Evolutionary conservation across 2,888 invertebrate species (phyloP).

Genomic region (Tiliacea citrago): DNA sequence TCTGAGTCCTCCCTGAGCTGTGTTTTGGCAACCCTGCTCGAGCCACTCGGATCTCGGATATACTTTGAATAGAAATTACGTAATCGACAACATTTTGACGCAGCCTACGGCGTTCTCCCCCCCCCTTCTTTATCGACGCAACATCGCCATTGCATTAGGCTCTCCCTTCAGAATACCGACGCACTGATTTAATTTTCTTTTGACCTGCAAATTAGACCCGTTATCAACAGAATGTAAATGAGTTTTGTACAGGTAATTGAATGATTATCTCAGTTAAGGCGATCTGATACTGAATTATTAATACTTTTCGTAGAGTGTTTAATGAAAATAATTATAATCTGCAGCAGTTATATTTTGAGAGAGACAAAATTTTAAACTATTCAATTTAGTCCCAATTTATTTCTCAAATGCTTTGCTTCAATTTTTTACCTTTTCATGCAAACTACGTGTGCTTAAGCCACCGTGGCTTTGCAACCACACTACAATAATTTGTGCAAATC

Average conservation of each 20-base stretch:
- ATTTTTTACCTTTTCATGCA: constrained; percentile 10
- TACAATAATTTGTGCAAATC: constrained; percentile 69
- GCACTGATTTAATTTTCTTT: constrained; percentile 73
- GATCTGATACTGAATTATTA: constrained; percentile 12
- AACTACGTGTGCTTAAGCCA: constrained; percentile 7
- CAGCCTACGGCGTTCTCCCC: constrained; percentile 70
- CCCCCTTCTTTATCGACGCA: constrained; percentile 74
- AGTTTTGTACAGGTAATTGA: constrained; percentile 53
- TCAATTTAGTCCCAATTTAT: not conserved
- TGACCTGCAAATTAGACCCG: constrained; percentile 64
- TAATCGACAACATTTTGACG: constrained; percentile 80
- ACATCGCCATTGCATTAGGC: constrained; percentile 72
- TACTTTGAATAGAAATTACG: constrained; percentile 85
- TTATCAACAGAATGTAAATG: constrained; percentile 61
- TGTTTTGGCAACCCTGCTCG: constrained; percentile 72
- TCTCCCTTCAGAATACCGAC: constrained; percentile 65
- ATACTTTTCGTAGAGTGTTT: not conserved
- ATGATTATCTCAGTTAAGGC: constrained; percentile 26
- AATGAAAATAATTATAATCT: not conserved
- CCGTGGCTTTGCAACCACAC: constrained; percentile 25
- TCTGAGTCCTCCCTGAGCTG: constrained; percentile 54
- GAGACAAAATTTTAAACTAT: not conserved
- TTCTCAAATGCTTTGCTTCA: not conserved
- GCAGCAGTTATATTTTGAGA: not conserved
- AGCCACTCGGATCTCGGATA: constrained; percentile 67